Evolutionary conservation across 2,113 vertebrate genomes (phyloP), one percentile per base, ranked within the genome.

Genomic region (Delphinapterus leucas): DNA sequence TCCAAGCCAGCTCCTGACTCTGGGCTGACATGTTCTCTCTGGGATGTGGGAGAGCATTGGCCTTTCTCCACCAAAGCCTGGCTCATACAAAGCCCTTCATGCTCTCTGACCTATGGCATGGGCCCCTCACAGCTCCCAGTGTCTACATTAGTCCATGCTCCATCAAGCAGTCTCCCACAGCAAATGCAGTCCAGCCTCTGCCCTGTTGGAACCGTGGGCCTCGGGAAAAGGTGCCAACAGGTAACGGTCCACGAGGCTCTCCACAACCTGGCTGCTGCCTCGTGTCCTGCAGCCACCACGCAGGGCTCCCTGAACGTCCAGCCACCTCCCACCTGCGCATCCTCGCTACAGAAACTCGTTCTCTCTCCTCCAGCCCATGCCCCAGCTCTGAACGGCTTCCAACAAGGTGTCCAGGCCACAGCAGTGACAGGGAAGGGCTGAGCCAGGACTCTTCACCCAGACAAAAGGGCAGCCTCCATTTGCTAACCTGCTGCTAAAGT

Each of bases 281-380:
- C 21, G 0, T 4, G 5, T 44, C 41, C 60, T 26, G 14, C 12
- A 60, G 58, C 41, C 47, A 26, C 73, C 17, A 23, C 2, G 1
- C 0, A 33, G 71, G n/a, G 18, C 63, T 67, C 47, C 15, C 14
- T 2, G 18, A 33, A 8, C 53, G 44, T 23, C 12, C 14, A 41
- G 31, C 1, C 1, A 26, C n/a, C 58, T 47, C 67, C 33, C 26
- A 7, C n/a, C 25, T 14, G 26, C 11, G 8, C 2, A 1, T 3
- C 26, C 26, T n/a, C 23, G 9, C 28, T 44, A 8, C 60, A 10
- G 2, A 67, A 1, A 12, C 65, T 28, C 61, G 3, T 8, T 28
- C 20, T 63, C 26, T 28, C 25, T 70, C 53, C 44, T 76, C 44
- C 41, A 67, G 26, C 70, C 26, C 58, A 4, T 33, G 33, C 21